Evolutionary conservation across 92 coral and sea anemone species (phyloP).

Genomic region (Siderastrea siderea): DNA sequence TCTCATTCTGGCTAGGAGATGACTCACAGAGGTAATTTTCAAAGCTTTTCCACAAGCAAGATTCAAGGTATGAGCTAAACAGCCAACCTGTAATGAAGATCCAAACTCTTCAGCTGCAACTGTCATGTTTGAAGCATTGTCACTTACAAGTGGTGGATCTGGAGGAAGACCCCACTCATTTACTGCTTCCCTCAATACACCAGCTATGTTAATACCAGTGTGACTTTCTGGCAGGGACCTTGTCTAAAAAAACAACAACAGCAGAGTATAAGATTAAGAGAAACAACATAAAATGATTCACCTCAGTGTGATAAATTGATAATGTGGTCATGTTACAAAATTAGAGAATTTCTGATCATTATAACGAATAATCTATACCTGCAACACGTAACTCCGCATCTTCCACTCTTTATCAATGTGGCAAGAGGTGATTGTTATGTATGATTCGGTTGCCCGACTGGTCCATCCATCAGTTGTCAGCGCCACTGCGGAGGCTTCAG

Average conservation of each 20-base stretch:
- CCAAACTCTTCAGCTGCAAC: conserved; percentile 67
- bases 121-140: conserved; percentile 68
- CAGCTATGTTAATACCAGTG: conserved; percentile 67
- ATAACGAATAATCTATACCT: too few species aligned
- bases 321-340: too few species aligned
- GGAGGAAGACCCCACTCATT: conserved; percentile 67
- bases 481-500: conserved; percentile 56
- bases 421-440: conserved; percentile 46
- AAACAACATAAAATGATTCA: neutral
- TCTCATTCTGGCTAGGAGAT: conserved; percentile 70
- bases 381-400: conserved; percentile 44
- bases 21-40: conserved; percentile 59
- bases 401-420: conserved; percentile 43
- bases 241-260: conserved; percentile 35
- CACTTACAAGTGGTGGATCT: conserved; percentile 67
- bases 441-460: conserved; percentile 62
- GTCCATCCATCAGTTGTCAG: conserved; percentile 77
- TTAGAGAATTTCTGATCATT: too few species aligned
- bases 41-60: conserved; percentile 70
- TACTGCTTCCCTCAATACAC: conserved; percentile 67
- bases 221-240: conserved; percentile 53
- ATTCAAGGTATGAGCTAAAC: conserved; percentile 71
- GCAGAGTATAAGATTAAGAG: neutral
- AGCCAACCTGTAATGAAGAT: conserved; percentile 52
- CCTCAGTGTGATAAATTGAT: too few species aligned